Base-by-base conservation (phyloP, 1,140 invertebrate genomes). In the Dinoponera quadriceps region DNA sequence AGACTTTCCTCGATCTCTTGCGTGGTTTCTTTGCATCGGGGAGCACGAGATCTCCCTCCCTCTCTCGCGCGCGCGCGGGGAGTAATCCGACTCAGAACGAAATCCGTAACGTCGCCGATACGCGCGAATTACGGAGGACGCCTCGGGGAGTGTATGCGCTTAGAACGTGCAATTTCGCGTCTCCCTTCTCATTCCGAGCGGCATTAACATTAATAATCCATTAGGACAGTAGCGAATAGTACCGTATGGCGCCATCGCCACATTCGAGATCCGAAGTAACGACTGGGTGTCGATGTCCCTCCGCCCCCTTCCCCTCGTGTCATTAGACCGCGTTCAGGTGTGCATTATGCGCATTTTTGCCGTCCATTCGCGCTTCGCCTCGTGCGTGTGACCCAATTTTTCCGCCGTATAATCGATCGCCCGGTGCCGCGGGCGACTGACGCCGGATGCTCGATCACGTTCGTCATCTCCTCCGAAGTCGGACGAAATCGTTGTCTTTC, bases 151-250 rank as follows among this genome's bases (percentile, higher is more conserved):
- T 48, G 74, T 48, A 60, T 38, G 20, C 20, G 83, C 59, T 65
- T 66, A 68, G 44, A 44, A 60, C 65, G 71, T 85, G 60, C 80
- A 71, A 84, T 86, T 84, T 84, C 59, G 38, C 68, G 48, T 63
- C 72, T 54, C 51, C 38, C 44, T 80, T 80, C 33, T 84, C 68
- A 86, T 84, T 68, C 48, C 38, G 66, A 9, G 16, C 55, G 27
- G 33, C 74, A 84, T 86, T 84, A 80, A 81, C 85, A 86, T 86
- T 86, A 86, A 86, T 84, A 86, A 78, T 72, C 85, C 82, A 86
- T 86, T 84, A 86, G 60, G 68, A 83, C 63, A 72, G 84, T 83
- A 74, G 84, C 69, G 13, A 44, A 44, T 44, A 44, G 60, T 72
- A n/a, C n/a, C 22, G 54, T 33, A 59, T 66, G 54, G 60, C 82